phyloP scores from a whole-genome alignment of 1,140 invertebrate genomes.

The Ceratitis capitata region DNA sequence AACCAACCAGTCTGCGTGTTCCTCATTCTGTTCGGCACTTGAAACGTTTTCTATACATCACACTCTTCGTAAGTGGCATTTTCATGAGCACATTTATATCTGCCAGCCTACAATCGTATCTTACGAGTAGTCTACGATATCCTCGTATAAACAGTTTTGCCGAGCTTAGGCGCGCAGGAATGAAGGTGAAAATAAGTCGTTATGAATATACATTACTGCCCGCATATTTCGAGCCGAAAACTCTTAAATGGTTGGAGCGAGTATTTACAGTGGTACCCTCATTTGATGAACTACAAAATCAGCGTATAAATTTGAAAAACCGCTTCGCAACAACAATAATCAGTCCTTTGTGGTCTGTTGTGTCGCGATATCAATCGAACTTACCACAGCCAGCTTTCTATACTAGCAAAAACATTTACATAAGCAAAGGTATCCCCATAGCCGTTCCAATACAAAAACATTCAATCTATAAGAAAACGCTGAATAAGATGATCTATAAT shows the following conservation, averaged over 20 bases:
- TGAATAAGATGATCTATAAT: neutral
- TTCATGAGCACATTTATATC: conserved; percentile 2
- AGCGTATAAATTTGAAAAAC: neutral
- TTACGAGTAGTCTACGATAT: neutral
- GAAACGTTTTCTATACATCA: neutral
- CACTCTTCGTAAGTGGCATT: neutral
- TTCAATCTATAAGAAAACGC: neutral
- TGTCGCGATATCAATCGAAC: neutral
- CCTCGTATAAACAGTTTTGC: neutral
- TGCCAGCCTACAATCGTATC: neutral
- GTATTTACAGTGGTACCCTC: neutral
- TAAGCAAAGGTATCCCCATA: neutral
- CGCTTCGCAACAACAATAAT: neutral
- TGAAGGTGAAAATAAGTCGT: neutral
- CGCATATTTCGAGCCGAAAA: neutral
- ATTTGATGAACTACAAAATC: neutral
- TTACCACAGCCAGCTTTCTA: neutral
- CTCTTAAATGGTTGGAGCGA: neutral
- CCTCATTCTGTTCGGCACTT: too few relatives aligned
- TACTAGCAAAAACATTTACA: neutral
- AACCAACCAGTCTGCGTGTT: neutral
- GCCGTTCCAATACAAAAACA: neutral
- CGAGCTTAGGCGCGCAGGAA: neutral
- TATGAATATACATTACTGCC: neutral
- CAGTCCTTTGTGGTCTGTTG: neutral